These are phyloP conservation scores for Agrilus cyanescens DNA, from an alignment of 2,888 invertebrate genomes.

Conservation along the genomic window DNA sequence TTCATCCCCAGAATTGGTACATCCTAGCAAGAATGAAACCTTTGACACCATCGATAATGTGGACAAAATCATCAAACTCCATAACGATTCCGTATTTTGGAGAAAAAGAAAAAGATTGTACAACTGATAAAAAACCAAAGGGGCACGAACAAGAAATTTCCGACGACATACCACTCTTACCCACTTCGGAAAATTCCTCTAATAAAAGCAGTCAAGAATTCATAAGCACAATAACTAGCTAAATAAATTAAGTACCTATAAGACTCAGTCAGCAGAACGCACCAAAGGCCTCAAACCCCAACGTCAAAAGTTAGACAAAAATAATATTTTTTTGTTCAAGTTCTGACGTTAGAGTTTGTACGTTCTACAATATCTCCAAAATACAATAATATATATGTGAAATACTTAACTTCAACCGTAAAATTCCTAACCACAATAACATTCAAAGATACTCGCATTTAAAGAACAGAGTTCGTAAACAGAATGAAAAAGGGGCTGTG, in stretches of 20 bases:
- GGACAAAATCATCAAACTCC: conserved; percentile 16
- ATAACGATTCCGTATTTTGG: conserved; percentile 10
- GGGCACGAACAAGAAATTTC: conserved; percentile 24
- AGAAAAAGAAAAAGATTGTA: conserved; percentile 15
- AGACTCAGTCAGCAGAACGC: too few species aligned
- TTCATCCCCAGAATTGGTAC: conserved; percentile 30
- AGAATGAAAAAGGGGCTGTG: too few species aligned
- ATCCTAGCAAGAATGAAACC: conserved; percentile 31
- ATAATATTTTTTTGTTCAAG: too few species aligned
- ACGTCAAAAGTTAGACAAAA: too few species aligned
- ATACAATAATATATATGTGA: too few species aligned
- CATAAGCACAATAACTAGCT: conserved; percentile 39
- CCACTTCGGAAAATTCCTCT: conserved; percentile 28
- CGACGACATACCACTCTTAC: conserved; percentile 31
- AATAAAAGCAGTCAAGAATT: conserved; percentile 26
- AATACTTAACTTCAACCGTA: too few species aligned
- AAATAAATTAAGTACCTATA: conserved; percentile 17
- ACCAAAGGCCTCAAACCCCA: too few species aligned
- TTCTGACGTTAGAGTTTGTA: too few species aligned
- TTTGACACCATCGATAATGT: conserved; percentile 25
- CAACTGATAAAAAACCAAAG: conserved; percentile 8
- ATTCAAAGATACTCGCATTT: too few species aligned
- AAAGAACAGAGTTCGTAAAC: too few species aligned
- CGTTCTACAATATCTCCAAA: too few species aligned
- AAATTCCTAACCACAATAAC: too few species aligned